Evolutionary conservation across 2,797 vertebrate species (phyloP).

Genomic region (Selene dorsalis): DNA sequence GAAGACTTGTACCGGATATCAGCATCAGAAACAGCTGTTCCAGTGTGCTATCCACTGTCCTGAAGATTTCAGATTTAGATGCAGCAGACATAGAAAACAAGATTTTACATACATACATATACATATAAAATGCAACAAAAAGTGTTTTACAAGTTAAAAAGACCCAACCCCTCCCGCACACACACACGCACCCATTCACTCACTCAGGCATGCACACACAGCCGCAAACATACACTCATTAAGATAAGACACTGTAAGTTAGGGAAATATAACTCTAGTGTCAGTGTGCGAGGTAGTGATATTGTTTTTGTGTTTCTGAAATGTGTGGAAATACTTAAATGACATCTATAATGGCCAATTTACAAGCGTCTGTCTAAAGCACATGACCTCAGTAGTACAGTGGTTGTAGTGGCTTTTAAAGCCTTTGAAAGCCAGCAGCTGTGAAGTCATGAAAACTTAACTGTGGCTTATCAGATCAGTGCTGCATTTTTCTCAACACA

Average conservation of each 20-base stretch:
- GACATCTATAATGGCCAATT: conserved; percentile 27
- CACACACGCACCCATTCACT: too few relatives aligned
- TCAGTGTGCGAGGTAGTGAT: background rate
- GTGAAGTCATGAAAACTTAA: conserved; percentile 27
- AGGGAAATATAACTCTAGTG: background rate
- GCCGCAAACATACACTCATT: too few relatives aligned
- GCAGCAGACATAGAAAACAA: background rate
- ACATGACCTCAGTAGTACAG: conserved; percentile 37
- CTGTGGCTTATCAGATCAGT: conserved; percentile 34
- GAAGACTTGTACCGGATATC: background rate
- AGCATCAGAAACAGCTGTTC: conserved; percentile 53
- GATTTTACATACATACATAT: too few relatives aligned
- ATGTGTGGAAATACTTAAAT: conserved; percentile 7
- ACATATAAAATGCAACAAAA: too few relatives aligned
- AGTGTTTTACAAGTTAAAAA: too few relatives aligned
- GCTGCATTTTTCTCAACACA: conserved; percentile 17
- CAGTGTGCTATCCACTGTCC: background rate
- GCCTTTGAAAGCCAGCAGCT: conserved; percentile 46
- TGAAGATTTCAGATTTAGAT: background rate
- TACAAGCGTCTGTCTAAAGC: conserved; percentile 31
- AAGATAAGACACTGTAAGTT: too few relatives aligned
- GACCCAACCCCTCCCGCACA: too few relatives aligned
- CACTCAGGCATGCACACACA: too few relatives aligned
- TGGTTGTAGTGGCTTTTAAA: conserved; percentile 27
- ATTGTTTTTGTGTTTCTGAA: conserved; percentile 6